Evolutionary conservation across 2,113 vertebrate genomes (phyloP).

Genomic region (Lontra canadensis): DNA sequence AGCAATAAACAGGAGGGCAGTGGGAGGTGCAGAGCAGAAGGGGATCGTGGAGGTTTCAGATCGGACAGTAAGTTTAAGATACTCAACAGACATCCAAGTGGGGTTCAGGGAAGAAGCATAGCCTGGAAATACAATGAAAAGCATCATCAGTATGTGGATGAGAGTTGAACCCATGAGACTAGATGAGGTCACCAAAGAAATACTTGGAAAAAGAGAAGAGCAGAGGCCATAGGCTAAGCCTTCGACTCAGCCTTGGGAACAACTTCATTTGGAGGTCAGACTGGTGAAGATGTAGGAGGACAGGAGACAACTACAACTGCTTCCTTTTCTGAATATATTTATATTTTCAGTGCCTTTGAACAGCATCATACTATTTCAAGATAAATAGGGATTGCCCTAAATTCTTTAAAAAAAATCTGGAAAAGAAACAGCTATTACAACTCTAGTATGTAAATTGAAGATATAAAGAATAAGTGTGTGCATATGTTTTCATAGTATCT

Average conservation of each 20-base stretch:
- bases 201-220: neutral
- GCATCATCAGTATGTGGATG: neutral
- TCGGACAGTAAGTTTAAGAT: neutral
- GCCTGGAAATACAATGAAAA: neutral
- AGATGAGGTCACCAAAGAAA: neutral
- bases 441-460: neutral
- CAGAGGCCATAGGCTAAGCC: neutral
- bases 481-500: neutral
- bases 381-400: neutral
- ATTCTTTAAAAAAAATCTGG: slow-evolving; percentile 18
- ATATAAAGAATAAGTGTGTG: neutral
- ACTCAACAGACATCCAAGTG: neutral
- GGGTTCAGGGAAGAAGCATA: neutral
- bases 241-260: neutral
- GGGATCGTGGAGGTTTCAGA: neutral
- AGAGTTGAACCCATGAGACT: neutral
- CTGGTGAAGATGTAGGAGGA: neutral
- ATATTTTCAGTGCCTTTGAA: neutral
- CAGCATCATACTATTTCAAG: neutral
- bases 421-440: neutral
- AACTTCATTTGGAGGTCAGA: neutral
- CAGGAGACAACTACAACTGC: neutral
- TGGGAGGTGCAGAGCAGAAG: neutral
- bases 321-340: neutral
- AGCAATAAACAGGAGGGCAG: neutral